A percentile compares a stretch with the other conserved stretches of the same genome.
phyloP scores from a whole-genome alignment of 1,140 invertebrate species.

The Diabrotica undecimpunctata region DNA sequence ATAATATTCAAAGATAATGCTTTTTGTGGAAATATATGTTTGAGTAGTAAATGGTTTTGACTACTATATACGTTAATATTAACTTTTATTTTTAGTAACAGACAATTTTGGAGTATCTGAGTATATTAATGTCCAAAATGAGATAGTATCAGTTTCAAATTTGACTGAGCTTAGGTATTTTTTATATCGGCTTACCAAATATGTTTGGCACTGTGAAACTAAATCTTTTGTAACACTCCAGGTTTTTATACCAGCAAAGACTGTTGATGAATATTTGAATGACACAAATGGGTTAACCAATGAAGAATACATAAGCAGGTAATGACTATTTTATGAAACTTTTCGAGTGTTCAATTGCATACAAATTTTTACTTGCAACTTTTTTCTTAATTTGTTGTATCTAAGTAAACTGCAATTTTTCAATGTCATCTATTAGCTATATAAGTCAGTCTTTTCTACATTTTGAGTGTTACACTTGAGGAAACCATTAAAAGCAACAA shows the following conservation, averaged over 20 bases:
- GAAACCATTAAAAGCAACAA: no score
- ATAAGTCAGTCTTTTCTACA: no score
- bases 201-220: slow-evolving; percentile 52
- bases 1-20: not conserved
- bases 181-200: slow-evolving; percentile 53
- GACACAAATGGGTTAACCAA: slow-evolving; percentile 51
- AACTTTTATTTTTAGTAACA: slow-evolving; percentile 46
- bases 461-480: no score
- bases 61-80: not conserved
- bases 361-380: not conserved
- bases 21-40: slow-evolving; percentile 4
- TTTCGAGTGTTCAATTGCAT: not conserved
- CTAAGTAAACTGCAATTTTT: no score
- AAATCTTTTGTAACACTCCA: slow-evolving; percentile 51
- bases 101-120: slow-evolving; percentile 48
- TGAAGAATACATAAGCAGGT: slow-evolving; percentile 46
- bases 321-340: slow-evolving; percentile 26
- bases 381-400: no score
- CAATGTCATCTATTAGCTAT: no score
- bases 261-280: slow-evolving; percentile 51
- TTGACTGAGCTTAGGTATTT: slow-evolving; percentile 49
- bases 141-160: slow-evolving; percentile 49
- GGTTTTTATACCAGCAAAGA: slow-evolving; percentile 51
- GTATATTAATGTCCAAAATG: slow-evolving; percentile 47
- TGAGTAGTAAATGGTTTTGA: no score